Evolutionary conservation across 1,140 invertebrate species (phyloP), one percentile per base, ranked within the genome.

Genomic region (Bombus vancouverensis): DNA sequence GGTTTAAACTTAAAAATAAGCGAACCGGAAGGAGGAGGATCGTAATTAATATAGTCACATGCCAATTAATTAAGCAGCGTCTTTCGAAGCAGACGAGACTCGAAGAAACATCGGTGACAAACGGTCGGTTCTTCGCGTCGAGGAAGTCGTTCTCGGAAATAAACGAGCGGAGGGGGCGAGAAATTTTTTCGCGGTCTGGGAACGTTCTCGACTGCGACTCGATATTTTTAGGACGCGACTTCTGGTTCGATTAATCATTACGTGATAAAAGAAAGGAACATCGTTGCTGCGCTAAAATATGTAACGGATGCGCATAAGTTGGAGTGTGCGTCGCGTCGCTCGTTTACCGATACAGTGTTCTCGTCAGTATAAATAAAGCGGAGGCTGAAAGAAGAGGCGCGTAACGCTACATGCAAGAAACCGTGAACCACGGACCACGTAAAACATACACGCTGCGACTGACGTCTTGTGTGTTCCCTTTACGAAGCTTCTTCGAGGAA

Each of bases 231-330:
- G 79, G 81, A 80, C 72, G 59, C 72, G 73, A 87, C 81, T 79
- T 68, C 76, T 12, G 75, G 53, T 74, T 88, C 90, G 81, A 92
- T 93, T 92, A 93, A 93, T 93, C 92, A 92, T 93, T 90, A 84
- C 70, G 65, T 82, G 57, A 82, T 81, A 84, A 83, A 88, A 83
- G 87, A 62, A n/a, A 25, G 15, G 39, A 25, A 12, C 44, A 44
- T 32, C n/a, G 47, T 15, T 39, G 18, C 9, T 53, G 53, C 77
- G 75, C 79, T 87, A 81, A 87, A 85, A 87, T 87, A 87, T 85
- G 70, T 85, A 87, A 75, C 66, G 75, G 81, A 84, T 59, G 76
- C 86, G 77, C 68, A 75, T 44, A 42, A 86, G 66, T 62, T 44
- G 59, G 44, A 68, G 59, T 73, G 76, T 59, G 82, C 57, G 65